Evolutionary conservation across 2,888 invertebrate species (phyloP), one percentile per base, ranked within the genome.

Genomic region (Eulithis testata): DNA sequence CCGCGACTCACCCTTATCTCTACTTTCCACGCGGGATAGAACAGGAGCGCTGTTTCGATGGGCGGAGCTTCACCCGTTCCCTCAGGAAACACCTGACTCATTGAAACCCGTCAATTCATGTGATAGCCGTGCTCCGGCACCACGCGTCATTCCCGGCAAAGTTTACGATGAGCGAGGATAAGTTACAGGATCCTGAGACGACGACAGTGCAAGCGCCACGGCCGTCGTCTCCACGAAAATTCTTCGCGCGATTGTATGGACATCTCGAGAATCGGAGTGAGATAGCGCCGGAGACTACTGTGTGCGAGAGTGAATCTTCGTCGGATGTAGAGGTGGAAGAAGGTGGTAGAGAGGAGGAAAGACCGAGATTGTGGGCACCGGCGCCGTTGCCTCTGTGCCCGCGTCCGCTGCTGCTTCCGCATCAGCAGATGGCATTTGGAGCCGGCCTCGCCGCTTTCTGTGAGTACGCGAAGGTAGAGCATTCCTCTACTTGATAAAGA

Each of bases 211-310:
- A 83, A 49, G 73, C 83, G 1, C 88, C 91, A 50, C 90, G 94
- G 21, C 97, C 97, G 0, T 97, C 96, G 9, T 96, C 96, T 0
- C 97, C 97, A 63, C 93, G 97, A 37, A 95, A 96, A 77, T 97
- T 97, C 85, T 97, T 97, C 82, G 96, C 96, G 57, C 94, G 96
- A 63, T 92, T 97, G 49, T 97, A 97, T 79, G 97, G 97, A 0
- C 95, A 97, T 76, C 90, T 96, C n/a, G 96, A 97, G 4, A 81
- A 49, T 49, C 49, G 78, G 65, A 71, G 63, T 54, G 74, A 74
- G 31, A 40, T 78, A 55, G 14, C 7, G 11, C 14, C 53, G 37
- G 82, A 73, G 68, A 78, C 73, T 64, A 75, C 70, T 56, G 74
- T 73, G 60, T 81, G 71, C 21, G 89, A 86, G 50, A 91, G 91